These are phyloP conservation scores for Drosophila chauvacae DNA, from an alignment of 1,140 invertebrate species.

Conservation along the genomic window DNA sequence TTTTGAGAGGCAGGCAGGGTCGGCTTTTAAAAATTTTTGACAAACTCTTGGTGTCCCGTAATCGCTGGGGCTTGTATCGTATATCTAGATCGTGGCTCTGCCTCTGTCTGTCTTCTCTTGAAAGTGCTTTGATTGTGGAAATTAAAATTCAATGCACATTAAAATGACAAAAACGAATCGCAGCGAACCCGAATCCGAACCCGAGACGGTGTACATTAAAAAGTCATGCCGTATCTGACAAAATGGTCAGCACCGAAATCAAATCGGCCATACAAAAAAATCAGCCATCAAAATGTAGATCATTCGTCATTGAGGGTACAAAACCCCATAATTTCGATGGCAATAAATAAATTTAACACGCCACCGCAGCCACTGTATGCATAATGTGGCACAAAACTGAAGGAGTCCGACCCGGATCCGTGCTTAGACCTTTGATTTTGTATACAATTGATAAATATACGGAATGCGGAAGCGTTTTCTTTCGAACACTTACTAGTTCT, in stretches of 20 bases:
- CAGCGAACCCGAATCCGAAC: conserved; percentile 32
- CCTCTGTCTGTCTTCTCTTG: conserved; percentile 25
- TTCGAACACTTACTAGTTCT: background rate
- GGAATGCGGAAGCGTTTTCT: conserved; percentile 5
- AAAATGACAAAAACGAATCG: conserved; percentile 78
- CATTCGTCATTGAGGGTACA: conserved; percentile 74
- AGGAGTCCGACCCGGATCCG: conserved; percentile 16
- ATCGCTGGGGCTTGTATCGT: conserved; percentile 23
- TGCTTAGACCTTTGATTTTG: background rate
- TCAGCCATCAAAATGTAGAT: conserved; percentile 77
- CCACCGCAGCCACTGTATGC: conserved; percentile 55
- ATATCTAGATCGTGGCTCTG: conserved; percentile 52
- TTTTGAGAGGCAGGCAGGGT: conserved; percentile 58
- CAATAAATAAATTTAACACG: conserved; percentile 80
- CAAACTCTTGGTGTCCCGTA: conserved; percentile 65
- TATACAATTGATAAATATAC: background rate
- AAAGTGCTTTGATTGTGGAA: conserved; percentile 65
- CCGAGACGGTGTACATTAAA: conserved; percentile 65
- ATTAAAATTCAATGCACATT: conserved; percentile 83
- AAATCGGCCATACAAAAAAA: conserved; percentile 33
- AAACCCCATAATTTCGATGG: conserved; percentile 67
- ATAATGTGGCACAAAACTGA: conserved; percentile 38
- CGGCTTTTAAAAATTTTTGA: conserved; percentile 71
- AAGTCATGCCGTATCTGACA: conserved; percentile 68
- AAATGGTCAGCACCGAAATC: conserved; percentile 50